phyloP scores from a whole-genome alignment of 2,888 invertebrate genomes.

The Plagiodera versicolora region DNA sequence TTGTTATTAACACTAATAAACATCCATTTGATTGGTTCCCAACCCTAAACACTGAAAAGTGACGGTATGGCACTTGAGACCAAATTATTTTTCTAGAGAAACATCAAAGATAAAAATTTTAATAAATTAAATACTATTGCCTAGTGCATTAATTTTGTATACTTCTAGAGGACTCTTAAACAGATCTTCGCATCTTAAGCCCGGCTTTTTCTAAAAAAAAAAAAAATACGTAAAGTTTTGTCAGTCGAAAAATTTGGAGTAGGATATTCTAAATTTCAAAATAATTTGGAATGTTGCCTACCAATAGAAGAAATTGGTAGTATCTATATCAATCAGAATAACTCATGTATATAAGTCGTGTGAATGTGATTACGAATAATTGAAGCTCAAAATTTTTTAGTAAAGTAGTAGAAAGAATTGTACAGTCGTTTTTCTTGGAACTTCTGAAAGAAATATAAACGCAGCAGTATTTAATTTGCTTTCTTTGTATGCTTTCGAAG shows the following conservation, averaged over 20 bases:
- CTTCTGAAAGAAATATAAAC: background rate
- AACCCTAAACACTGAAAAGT: conserved; percentile 40
- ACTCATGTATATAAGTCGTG: background rate
- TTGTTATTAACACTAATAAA: conserved; percentile 52
- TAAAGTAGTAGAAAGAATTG: background rate
- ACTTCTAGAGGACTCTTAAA: conserved; percentile 29
- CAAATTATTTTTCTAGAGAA: conserved; percentile 42
- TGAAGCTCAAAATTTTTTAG: background rate
- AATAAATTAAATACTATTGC: conserved; percentile 21
- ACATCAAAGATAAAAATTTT: conserved; percentile 25
- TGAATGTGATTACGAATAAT: background rate
- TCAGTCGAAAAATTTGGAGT: background rate
- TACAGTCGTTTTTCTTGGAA: background rate
- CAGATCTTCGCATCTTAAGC: conserved; percentile 30
- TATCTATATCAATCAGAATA: background rate
- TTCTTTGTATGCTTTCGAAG: conserved; percentile 24
- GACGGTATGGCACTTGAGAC: conserved; percentile 55
- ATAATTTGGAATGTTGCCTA: background rate
- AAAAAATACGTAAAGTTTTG: background rate
- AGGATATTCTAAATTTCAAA: background rate
- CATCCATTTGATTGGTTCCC: conserved; percentile 47
- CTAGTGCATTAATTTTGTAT: conserved; percentile 26
- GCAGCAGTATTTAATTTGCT: conserved; percentile 13
- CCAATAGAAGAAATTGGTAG: background rate
- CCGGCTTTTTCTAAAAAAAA: background rate